Percentiles rank a stretch among this genome's conserved stretches.
Evolutionary conservation across 2,113 vertebrate species (phyloP).

Genomic region (Mohoua ochrocephala): DNA sequence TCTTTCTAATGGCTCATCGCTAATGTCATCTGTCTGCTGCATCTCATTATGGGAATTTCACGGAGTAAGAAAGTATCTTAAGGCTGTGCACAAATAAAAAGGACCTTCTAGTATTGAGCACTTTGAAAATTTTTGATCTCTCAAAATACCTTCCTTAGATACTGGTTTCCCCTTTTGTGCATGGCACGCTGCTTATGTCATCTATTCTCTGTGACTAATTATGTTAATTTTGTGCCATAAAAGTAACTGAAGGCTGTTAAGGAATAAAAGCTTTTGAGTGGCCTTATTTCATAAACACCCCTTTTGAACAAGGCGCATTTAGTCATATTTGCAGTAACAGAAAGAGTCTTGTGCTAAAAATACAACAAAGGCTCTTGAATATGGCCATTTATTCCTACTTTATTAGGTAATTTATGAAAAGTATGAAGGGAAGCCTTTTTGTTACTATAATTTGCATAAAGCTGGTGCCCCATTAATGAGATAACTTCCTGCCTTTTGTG

Average conservation of each 20-base stretch:
- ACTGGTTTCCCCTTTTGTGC: slow-evolving; percentile 79
- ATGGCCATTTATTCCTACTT: slow-evolving; percentile 86
- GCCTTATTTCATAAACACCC: slow-evolving; percentile 85
- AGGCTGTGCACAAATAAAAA: slow-evolving; percentile 99
- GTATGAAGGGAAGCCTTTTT: slow-evolving; percentile 85
- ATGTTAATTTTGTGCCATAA: slow-evolving; percentile 90
- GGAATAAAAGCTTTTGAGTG: slow-evolving; percentile 82
- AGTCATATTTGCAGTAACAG: slow-evolving; percentile 87
- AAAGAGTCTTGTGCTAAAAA: slow-evolving; percentile 87
- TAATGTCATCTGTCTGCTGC: slow-evolving; percentile 96
- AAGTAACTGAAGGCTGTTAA: slow-evolving; percentile 85
- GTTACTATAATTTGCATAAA: slow-evolving; percentile 86
- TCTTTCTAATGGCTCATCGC: slow-evolving; percentile 93
- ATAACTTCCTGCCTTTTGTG: slow-evolving; percentile 89
- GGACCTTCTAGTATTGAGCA: slow-evolving; percentile 92
- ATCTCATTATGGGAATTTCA: slow-evolving; percentile 98
- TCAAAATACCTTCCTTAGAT: slow-evolving; percentile 92
- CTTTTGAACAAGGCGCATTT: slow-evolving; percentile 81
- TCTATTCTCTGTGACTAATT: slow-evolving; percentile 88
- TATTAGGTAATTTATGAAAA: slow-evolving; percentile 87
- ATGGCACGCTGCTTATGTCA: slow-evolving; percentile 79
- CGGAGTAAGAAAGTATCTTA: slow-evolving; percentile 91
- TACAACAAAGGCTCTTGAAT: slow-evolving; percentile 85
- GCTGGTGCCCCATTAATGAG: slow-evolving; percentile 84
- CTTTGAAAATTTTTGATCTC: slow-evolving; percentile 96